Conservation (phyloP, 2,113 vertebrate species). For the Sphaerodactylus townsendi region DNA sequence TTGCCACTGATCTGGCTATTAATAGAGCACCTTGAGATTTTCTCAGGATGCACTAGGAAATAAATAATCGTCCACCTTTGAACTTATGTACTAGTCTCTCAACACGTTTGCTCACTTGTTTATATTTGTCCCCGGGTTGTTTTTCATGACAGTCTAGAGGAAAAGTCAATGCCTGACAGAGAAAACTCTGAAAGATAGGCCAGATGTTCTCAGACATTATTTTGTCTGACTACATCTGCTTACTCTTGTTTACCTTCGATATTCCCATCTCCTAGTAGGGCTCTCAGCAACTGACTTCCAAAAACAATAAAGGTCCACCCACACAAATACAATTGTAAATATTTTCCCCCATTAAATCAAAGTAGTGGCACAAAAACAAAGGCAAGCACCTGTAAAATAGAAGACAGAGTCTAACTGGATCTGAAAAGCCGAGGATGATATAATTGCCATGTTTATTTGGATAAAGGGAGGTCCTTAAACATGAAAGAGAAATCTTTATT, state of each 20-base stretch:
- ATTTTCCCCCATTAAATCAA: background rate
- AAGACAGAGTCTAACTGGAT: background rate
- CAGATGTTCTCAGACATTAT: background rate
- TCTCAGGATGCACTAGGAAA: slow-evolving; percentile 12
- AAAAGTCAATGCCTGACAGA: background rate
- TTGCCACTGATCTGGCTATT: background rate
- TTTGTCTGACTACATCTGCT: slow-evolving; percentile 11
- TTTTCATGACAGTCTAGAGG: slow-evolving; percentile 4
- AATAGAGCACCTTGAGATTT: background rate
- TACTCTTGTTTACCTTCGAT: slow-evolving; percentile 11
- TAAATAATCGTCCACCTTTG: slow-evolving; percentile 17
- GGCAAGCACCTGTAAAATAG: background rate
- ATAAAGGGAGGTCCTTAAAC: background rate
- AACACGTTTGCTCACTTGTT: background rate
- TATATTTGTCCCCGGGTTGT: slow-evolving; percentile 2
- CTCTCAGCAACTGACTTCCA: background rate
- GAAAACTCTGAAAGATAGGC: background rate
- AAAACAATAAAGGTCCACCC: background rate
- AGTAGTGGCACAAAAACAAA: background rate
- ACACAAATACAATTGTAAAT: background rate
- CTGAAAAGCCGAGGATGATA: slow-evolving; percentile 2
- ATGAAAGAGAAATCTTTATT: background rate
- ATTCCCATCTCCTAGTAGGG: background rate
- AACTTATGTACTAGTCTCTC: slow-evolving; percentile 1
- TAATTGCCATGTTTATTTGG: background rate